These are phyloP conservation scores for Drosophila sp. DNA, from an alignment of 1,140 invertebrate genomes.

Conservation along the genomic window DNA sequence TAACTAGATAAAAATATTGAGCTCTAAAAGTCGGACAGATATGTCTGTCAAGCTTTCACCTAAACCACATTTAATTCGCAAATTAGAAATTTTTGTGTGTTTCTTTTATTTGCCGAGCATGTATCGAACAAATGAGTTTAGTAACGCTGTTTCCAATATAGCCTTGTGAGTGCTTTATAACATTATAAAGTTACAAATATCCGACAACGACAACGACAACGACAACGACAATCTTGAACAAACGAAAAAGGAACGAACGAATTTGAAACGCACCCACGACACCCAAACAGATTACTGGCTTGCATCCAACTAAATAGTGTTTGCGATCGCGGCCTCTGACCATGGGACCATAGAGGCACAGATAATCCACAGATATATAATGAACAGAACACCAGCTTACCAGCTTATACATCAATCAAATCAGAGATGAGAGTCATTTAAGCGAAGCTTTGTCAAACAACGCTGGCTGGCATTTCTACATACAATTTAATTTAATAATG, in stretches of 20 bases:
- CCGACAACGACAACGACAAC: too few species aligned
- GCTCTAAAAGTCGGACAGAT: too few species aligned
- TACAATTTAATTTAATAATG: conserved; percentile 80
- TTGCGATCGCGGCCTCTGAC: conserved; percentile 10
- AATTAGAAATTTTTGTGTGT: too few species aligned
- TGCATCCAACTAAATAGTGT: conserved; percentile 57
- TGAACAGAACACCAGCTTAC: conserved; percentile 26
- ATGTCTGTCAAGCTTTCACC: too few species aligned
- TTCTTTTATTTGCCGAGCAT: too few species aligned
- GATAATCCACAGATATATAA: conserved; percentile 27
- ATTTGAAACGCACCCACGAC: conserved; percentile 47
- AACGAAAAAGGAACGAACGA: conserved; percentile 3
- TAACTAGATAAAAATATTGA: too few species aligned
- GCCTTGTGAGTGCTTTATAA: too few species aligned
- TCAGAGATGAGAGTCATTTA: conserved; percentile 46
- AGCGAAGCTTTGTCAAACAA: conserved; percentile 41
- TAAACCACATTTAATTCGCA: too few species aligned
- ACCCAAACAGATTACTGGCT: conserved; percentile 53
- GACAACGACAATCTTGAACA: neutral
- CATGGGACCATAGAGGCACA: neutral
- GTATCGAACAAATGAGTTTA: too few species aligned
- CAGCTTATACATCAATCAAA: conserved; percentile 41
- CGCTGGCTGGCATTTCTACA: conserved; percentile 57
- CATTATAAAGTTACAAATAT: too few species aligned
- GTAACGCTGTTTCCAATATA: too few species aligned